Evolutionary conservation across 2,113 vertebrate species (phyloP), one percentile per base, ranked within the genome.

Genomic region (Jacana jacana): DNA sequence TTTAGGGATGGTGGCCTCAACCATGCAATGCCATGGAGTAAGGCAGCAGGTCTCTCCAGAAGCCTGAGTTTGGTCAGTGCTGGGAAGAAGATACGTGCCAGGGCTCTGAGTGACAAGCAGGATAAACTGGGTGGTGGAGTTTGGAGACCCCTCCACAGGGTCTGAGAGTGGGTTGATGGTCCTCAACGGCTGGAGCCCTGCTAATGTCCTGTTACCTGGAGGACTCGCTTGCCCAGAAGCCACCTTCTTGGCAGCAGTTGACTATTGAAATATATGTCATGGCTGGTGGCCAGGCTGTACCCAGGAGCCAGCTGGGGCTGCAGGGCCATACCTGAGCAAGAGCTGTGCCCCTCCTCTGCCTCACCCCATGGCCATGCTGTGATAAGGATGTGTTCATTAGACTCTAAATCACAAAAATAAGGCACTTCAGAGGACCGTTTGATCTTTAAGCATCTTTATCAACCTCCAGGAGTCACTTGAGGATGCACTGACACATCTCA

Each of bases 21-120:
- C 25, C 14, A 4, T 2, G 3, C 31, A 2, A 2, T 2, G 7
- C 4, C 5, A 0, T 6, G 2, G 40, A n/a, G 33, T 3, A 8
- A 20, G 54, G 61, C 6, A 37, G 58, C 15, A 11, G 58, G 1
- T 8, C 7, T 10, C 7, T 9, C 27, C 35, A 2, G 7, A 23
- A 20, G 57, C n/a, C 23, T 8, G 2, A 1, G 20, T 8, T 2
- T 1, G 13, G 46, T 30, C 6, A 4, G 70, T 8, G 39, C 31
- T 25, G n/a, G 5, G 4, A 9, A 22, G 68, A 27, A 13, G 30
- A 9, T 60, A 12, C 11, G 19, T 10, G 30, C 17, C 4, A 35
- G 20, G 40, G 10, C 5, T 5, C n/a, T 11, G 18, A 33, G 40
- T 3, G 40, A n/a, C 7, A 9, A 27, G 39, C 15, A 28, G 68